Conservation (phyloP, 1,140 invertebrate genomes). For the Nymphalis io region DNA sequence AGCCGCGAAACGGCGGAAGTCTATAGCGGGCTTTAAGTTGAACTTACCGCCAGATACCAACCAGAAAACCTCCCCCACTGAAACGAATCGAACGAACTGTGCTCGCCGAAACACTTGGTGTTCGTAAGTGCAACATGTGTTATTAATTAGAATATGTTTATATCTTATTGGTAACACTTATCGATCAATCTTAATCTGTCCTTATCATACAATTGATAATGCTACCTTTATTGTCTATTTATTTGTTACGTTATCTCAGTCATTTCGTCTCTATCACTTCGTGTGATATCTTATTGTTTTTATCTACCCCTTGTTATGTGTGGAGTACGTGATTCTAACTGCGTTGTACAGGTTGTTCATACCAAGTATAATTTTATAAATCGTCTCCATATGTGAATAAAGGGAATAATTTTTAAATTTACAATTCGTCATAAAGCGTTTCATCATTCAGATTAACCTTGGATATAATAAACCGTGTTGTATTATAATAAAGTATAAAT, state of each 20-base stretch:
- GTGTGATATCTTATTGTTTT: constrained; percentile 47
- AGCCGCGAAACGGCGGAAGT: constrained; percentile 73
- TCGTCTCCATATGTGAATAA: background rate
- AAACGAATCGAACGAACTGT: constrained; percentile 54
- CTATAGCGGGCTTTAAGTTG: constrained; percentile 70
- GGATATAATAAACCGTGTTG: constrained; percentile 13
- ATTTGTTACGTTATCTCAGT: constrained; percentile 35
- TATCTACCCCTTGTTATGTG: constrained; percentile 42
- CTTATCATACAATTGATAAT: constrained; percentile 18
- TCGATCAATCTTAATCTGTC: constrained; percentile 24
- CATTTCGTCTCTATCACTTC: constrained; percentile 45
- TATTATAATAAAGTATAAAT: constrained; percentile 8
- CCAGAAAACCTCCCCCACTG: constrained; percentile 50
- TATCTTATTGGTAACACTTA: constrained; percentile 14
- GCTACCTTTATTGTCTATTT: constrained; percentile 23
- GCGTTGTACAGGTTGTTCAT: constrained; percentile 38
- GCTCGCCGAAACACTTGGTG: constrained; percentile 79
- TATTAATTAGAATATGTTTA: constrained; percentile 11
- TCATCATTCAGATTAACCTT: constrained; percentile 18
- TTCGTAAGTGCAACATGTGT: constrained; percentile 68
- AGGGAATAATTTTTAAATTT: constrained; percentile 5
- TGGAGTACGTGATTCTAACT: constrained; percentile 48
- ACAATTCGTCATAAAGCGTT: background rate
- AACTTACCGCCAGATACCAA: constrained; percentile 57
- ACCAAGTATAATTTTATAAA: constrained; percentile 15